Conservation (phyloP, 2,888 invertebrate genomes). For the Acleris sparsana region DNA sequence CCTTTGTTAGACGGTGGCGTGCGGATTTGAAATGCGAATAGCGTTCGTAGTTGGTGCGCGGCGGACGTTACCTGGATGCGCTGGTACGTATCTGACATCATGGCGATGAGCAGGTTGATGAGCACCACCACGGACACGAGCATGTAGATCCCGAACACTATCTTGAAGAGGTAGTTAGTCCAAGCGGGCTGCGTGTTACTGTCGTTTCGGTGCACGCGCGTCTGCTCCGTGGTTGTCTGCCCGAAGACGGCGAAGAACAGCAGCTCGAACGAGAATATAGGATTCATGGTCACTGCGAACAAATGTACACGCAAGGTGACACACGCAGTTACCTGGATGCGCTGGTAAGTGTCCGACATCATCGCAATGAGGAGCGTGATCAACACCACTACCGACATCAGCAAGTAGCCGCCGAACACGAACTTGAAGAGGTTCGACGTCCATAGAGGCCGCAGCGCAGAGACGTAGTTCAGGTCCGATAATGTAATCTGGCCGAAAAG, state of each 20-base stretch:
- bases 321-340: constrained; percentile 94
- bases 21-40: constrained; percentile 30
- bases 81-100: constrained; percentile 99
- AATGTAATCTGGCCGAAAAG: constrained; percentile 97
- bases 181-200: constrained; percentile 88
- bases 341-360: constrained; percentile 99
- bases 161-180: constrained; percentile 94
- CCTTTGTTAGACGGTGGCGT: constrained; percentile 24
- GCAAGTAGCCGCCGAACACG: constrained; percentile 98
- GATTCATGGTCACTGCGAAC: constrained; percentile 95
- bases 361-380: constrained; percentile 99
- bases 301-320: constrained; percentile 68
- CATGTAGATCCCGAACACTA: constrained; percentile 97
- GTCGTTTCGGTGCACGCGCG: constrained; percentile 86
- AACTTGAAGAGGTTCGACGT: constrained; percentile 94
- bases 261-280: constrained; percentile 96
- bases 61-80: constrained; percentile 94
- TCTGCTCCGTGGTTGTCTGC: constrained; percentile 92
- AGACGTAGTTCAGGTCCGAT: constrained; percentile 91
- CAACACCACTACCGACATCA: constrained; percentile 98
- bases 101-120: constrained; percentile 99
- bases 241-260: constrained; percentile 99
- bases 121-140: constrained; percentile 99
- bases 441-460: constrained; percentile 89
- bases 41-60: constrained; percentile 25